Percentiles rank a stretch among this genome's conserved stretches.
Evolutionary conservation across 2,888 invertebrate genomes (phyloP).

Genomic region (Lacanobia oleracea): DNA sequence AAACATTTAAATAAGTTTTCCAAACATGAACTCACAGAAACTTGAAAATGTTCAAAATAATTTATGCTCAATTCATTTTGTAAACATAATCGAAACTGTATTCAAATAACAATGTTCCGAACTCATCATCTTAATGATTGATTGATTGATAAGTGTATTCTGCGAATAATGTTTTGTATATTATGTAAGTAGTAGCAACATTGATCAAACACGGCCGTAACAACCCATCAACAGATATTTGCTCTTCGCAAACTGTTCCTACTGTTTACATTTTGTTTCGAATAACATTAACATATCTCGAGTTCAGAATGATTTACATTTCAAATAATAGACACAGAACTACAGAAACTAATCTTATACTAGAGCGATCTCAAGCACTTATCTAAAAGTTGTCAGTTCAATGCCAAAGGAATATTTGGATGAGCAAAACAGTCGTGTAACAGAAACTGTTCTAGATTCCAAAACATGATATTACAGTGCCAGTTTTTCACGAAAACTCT

Average conservation of each 20-base stretch:
- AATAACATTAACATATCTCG: slow-evolving; percentile 45
- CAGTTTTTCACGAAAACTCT: slow-evolving; percentile 3
- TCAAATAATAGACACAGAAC: slow-evolving; percentile 41
- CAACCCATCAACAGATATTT: slow-evolving; percentile 31
- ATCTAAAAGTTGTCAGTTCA: slow-evolving; percentile 43
- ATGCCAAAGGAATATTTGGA: slow-evolving; percentile 46
- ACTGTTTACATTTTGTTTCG: slow-evolving; percentile 43
- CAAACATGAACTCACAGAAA: slow-evolving; percentile 26
- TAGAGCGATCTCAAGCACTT: slow-evolving; percentile 14
- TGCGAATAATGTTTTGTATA: slow-evolving; percentile 23
- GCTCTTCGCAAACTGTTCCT: slow-evolving; percentile 20
- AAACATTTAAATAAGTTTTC: slow-evolving; percentile 24
- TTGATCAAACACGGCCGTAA: slow-evolving; percentile 58
- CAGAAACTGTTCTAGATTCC: slow-evolving; percentile 33
- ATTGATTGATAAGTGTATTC: slow-evolving; percentile 29
- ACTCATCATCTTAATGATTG: slow-evolving; percentile 14
- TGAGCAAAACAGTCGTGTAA: slow-evolving; percentile 27
- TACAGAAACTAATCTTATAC: slow-evolving; percentile 18
- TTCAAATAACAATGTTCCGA: slow-evolving; percentile 13
- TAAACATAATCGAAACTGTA: slow-evolving; percentile 14
- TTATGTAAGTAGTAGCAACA: slow-evolving; percentile 55
- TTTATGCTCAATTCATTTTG: neutral
- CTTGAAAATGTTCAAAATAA: slow-evolving; percentile 7
- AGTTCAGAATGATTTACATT: slow-evolving; percentile 49
- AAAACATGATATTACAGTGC: slow-evolving; percentile 15